Evolutionary conservation across 2,797 vertebrate species (phyloP), one percentile per base, ranked within the genome.

Genomic region (Vireo griseus): DNA sequence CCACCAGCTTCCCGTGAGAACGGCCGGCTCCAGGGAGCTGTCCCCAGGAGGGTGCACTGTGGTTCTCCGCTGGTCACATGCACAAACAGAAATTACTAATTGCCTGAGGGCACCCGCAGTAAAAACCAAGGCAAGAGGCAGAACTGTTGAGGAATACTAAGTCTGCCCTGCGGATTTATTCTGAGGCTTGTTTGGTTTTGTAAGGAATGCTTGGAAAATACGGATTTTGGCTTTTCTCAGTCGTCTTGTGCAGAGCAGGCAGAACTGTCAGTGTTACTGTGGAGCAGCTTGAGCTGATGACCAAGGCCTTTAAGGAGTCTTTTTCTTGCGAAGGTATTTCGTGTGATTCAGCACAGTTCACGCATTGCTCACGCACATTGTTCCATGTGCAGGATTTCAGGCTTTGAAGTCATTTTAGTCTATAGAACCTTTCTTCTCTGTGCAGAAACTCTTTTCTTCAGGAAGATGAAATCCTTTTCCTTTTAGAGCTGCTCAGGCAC

Each of bases 331-430:
- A 14, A 59, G 48, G n/a, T 35, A 4, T 50, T 86, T 55, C 0
- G 1, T 25, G 72, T 62, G 63, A 74, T 91, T 37, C 68, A 62
- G 85, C 85, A 24, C 22, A 2, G 77, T 6, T 47, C 61, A 42
- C 6, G 50, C 68, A 3, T 2, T 8, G 76, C 72, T 65, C 20
- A 14, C 0, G 0, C 28, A 6, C 44, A 0, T 24, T 33, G 39
- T 51, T 80, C 90, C 37, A 3, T 1, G 5, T 3, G 31, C 19
- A 19, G 39, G 31, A 81, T 86, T 75, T 68, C 69, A 42, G 48
- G 5, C 83, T 93, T 86, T 48, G 67, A 76, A 73, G 59, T 31
- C 4, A 50, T 48, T 75, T 48, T 9, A 31, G 40, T 15, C 40
- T n/a, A 4, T 0, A 45, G 44, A 62, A 24, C 31, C 37, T 63